phyloP scores from a whole-genome alignment of 37 sponge, comb jelly and placozoan species.

The Beroe forskalii region DNA sequence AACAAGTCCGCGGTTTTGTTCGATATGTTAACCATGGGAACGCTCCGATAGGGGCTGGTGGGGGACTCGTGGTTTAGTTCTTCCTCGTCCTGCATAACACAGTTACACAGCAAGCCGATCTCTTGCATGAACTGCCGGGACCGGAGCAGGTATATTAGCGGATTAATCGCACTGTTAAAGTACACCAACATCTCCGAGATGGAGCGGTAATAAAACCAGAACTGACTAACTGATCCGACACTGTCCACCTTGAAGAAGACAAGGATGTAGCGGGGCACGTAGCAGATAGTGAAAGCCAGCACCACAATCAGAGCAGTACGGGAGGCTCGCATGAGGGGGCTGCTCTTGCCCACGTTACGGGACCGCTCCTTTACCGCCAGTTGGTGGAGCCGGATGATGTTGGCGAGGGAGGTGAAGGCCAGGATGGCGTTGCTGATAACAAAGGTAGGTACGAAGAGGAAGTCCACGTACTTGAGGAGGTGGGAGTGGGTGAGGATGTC shows the following conservation, averaged over 20 bases:
- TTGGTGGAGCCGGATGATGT: slow-evolving; percentile 37
- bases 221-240: background rate
- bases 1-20: slow-evolving; percentile 22
- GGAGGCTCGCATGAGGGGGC: slow-evolving; percentile 17
- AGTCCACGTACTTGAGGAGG: slow-evolving; percentile 61
- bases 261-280: slow-evolving; percentile 6
- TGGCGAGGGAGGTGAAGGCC: slow-evolving; percentile 47
- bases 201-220: slow-evolving; percentile 48
- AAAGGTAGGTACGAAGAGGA: slow-evolving; percentile 52
- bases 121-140: slow-evolving; percentile 56
- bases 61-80: background rate
- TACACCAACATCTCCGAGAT: slow-evolving; percentile 55
- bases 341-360: slow-evolving; percentile 11
- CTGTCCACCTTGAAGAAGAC: slow-evolving; percentile 53
- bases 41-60: background rate
- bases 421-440: slow-evolving; percentile 56
- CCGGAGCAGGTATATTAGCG: slow-evolving; percentile 29
- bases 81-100: background rate
- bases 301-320: slow-evolving; percentile 52
- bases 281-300: slow-evolving; percentile 47
- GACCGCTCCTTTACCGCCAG: slow-evolving; percentile 13
- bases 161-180: slow-evolving; percentile 57
- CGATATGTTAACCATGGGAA: slow-evolving; percentile 1
- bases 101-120: background rate
- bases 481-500: slow-evolving; percentile 3